These are phyloP conservation scores for Talpa occidentalis DNA, from an alignment of 2,113 vertebrate genomes.

Conservation along the genomic window DNA sequence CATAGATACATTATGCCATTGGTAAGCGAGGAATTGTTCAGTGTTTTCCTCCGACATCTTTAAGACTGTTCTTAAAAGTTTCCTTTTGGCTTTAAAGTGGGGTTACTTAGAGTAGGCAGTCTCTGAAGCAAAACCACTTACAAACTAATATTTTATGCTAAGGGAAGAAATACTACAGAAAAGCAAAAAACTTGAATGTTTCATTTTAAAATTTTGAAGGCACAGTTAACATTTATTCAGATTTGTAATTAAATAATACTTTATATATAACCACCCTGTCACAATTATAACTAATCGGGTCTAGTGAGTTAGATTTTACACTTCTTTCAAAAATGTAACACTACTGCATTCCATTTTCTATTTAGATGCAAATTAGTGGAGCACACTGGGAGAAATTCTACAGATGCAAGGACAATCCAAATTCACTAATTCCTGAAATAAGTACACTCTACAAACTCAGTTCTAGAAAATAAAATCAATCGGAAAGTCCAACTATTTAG, in stretches of 20 bases:
- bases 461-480: constrained; percentile 13
- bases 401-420: not conserved
- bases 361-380: not conserved
- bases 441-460: constrained; percentile 5
- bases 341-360: constrained; percentile 9
- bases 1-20: not conserved
- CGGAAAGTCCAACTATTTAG: not conserved
- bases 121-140: constrained; percentile 28
- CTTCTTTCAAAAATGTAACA: constrained; percentile 35
- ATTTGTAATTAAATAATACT: not conserved
- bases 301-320: constrained; percentile 18
- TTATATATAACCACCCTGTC: not conserved
- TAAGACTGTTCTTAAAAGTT: not conserved
- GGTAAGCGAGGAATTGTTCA: not conserved
- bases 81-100: constrained; percentile 23
- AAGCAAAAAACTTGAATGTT: constrained; percentile 37
- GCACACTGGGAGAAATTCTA: not conserved
- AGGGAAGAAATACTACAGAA: not conserved
- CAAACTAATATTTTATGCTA: constrained; percentile 12
- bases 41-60: not conserved
- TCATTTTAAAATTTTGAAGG: not conserved
- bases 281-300: not conserved
- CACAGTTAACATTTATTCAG: constrained; percentile 43
- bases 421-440: constrained; percentile 7
- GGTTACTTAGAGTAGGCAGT: not conserved